A percentile compares a stretch with the other conserved stretches of the same genome.
phyloP scores from a whole-genome alignment of 2,888 invertebrate species.

The Drosophila pseudotalamancana region DNA sequence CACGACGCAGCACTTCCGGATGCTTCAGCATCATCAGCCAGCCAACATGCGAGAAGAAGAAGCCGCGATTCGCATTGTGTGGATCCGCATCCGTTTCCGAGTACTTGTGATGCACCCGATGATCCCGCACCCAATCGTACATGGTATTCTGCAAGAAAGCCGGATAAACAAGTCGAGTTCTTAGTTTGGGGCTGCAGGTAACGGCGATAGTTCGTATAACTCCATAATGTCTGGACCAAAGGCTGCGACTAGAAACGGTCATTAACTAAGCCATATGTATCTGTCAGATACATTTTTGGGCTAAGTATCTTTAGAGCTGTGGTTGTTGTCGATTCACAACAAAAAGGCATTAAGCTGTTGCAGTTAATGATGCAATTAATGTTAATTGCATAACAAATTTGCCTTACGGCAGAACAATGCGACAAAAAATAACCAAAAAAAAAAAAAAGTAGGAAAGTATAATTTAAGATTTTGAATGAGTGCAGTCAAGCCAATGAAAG shows the following conservation, averaged over 20 bases:
- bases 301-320: constrained; percentile 3
- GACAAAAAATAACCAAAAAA: not conserved
- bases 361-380: constrained; percentile 75
- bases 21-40: constrained; percentile 97
- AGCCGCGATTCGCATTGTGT: constrained; percentile 92
- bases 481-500: too few species aligned
- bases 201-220: not conserved
- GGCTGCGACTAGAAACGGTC: constrained; percentile 28
- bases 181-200: not conserved
- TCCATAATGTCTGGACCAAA: not conserved
- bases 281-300: constrained; percentile 43
- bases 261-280: constrained; percentile 70
- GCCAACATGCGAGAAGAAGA: constrained; percentile 96
- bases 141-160: constrained; percentile 89
- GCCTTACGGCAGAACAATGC: constrained; percentile 13
- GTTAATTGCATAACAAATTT: constrained; percentile 65
- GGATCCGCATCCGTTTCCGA: constrained; percentile 94
- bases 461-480: constrained; percentile 22
- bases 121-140: constrained; percentile 94
- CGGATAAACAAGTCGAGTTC: not conserved
- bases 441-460: constrained; percentile 17
- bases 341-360: constrained; percentile 67
- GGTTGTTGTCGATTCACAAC: constrained; percentile 42
- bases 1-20: constrained; percentile 91
- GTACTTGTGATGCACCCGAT: constrained; percentile 92